Evolutionary conservation across 2,797 vertebrate species (phyloP), one percentile per base, ranked within the genome.

Genomic region (Miichthys miiuy): DNA sequence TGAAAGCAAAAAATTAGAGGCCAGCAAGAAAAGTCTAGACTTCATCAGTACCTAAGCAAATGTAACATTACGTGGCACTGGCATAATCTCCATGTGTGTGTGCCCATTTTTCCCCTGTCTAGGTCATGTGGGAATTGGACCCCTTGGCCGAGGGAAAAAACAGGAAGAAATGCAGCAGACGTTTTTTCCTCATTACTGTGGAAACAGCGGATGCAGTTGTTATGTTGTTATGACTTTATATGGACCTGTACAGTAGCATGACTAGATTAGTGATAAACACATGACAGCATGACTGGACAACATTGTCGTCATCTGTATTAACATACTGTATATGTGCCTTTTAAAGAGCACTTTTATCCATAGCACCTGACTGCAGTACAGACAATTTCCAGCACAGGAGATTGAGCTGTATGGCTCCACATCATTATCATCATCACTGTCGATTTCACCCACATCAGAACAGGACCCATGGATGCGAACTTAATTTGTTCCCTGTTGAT

Each of bases 211-310:
- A 84, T 78, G 79, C 30, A 12, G 60, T 46, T 79, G 68, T 77
- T 76, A 69, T 55, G 60, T n/a, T 72, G 74, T 81, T 83, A 48
- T 72, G 72, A 69, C 82, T 79, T 87, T 77, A 73, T 82, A 79
- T 68, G 64, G 78, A 68, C 30, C 58, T 68, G 54, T 34, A 34
- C 42, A 41, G 62, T 52, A 83, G 82, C 42, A 25, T 77, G 83
- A 82, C 69, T 56, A 51, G 50, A 73, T 69, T 60, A 76, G 75
- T 64, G 65, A 69, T 76, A 58, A 80, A 77, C 79, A 71, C 71
- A 77, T 77, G 77, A 78, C 68, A 60, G 60, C 57, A 65, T 79
- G 75, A 80, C 76, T 72, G 44, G 57, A 76, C 30, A 23, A 7
- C 73, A 63, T 54, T 51, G 4, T 18, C 48, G 23, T 42, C 27